phyloP scores from a whole-genome alignment of 2,888 invertebrate genomes.

The Strigamia maritima region DNA sequence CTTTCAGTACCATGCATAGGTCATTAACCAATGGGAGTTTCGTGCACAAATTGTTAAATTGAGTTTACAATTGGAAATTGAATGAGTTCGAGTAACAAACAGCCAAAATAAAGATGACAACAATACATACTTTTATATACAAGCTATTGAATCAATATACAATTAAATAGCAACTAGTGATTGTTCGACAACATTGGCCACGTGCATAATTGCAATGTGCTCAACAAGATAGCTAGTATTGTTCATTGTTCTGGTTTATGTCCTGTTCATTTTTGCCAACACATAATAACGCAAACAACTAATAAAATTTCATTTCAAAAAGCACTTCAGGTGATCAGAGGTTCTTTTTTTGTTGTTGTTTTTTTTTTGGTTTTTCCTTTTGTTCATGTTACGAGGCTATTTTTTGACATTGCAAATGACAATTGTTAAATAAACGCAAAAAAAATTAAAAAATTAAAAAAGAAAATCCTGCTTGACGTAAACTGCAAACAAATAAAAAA shows the following conservation, averaged over 20 bases:
- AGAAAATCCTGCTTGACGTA: background rate
- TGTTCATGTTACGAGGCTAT: conserved; percentile 7
- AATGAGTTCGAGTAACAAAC: too few relatives aligned
- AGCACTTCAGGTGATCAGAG: conserved; percentile 30
- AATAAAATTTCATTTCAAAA: conserved; percentile 16
- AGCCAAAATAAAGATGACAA: background rate
- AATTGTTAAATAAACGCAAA: background rate
- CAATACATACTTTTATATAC: conserved; percentile 21
- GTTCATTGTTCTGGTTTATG: conserved; percentile 25
- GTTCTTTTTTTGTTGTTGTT: background rate
- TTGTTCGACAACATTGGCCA: conserved; percentile 30
- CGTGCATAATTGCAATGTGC: conserved; percentile 23
- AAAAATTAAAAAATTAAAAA: background rate
- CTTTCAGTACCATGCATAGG: too few relatives aligned
- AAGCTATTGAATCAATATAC: conserved; percentile 13
- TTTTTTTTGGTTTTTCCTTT: background rate
- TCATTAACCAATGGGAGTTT: too few relatives aligned
- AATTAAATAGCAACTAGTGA: conserved; percentile 25
- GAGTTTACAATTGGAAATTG: background rate
- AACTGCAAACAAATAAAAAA: too few relatives aligned
- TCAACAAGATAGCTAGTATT: conserved; percentile 19
- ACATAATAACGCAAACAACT: conserved; percentile 19
- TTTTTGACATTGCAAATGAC: conserved; percentile 23
- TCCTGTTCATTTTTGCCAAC: conserved; percentile 11
- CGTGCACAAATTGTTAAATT: too few relatives aligned